Evolutionary conservation across 2,113 vertebrate species (phyloP).

Genomic region (Ellobius talpinus): DNA sequence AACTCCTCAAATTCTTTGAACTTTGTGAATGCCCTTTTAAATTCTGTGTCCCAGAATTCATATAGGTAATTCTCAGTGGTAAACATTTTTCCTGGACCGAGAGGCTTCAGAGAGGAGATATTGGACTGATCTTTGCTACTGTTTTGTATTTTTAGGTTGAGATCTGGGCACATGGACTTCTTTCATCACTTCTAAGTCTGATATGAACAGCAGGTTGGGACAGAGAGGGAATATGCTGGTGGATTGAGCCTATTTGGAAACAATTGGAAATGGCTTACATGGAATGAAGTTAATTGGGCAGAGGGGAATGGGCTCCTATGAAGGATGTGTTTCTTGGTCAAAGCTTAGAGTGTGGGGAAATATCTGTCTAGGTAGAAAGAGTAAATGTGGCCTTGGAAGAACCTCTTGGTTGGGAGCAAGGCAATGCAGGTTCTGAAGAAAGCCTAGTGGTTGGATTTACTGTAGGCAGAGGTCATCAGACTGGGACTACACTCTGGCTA

Average conservation of each 20-base stretch:
- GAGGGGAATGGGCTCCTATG: background rate
- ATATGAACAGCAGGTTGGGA: background rate
- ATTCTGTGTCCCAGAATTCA: background rate
- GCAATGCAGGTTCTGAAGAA: background rate
- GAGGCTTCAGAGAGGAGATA: background rate
- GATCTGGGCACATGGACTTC: background rate
- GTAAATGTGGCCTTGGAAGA: background rate
- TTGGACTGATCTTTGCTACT: background rate
- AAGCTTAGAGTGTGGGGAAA: background rate
- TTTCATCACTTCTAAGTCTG: background rate
- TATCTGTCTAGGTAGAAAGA: background rate
- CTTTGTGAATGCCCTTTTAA: background rate
- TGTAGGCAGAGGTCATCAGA: background rate
- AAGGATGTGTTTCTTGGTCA: background rate
- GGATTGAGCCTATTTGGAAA: background rate
- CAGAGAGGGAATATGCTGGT: background rate
- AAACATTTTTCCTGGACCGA: background rate
- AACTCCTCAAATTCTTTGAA: background rate
- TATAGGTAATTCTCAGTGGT: background rate
- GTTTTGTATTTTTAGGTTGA: background rate
- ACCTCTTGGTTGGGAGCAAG: background rate
- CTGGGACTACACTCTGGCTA: background rate
- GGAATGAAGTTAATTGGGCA: background rate
- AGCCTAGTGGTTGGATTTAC: too few relatives aligned
- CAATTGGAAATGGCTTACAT: background rate